phyloP scores from a whole-genome alignment of 2,888 invertebrate genomes.

The Scaptodrosophila latifasciaeformis region DNA sequence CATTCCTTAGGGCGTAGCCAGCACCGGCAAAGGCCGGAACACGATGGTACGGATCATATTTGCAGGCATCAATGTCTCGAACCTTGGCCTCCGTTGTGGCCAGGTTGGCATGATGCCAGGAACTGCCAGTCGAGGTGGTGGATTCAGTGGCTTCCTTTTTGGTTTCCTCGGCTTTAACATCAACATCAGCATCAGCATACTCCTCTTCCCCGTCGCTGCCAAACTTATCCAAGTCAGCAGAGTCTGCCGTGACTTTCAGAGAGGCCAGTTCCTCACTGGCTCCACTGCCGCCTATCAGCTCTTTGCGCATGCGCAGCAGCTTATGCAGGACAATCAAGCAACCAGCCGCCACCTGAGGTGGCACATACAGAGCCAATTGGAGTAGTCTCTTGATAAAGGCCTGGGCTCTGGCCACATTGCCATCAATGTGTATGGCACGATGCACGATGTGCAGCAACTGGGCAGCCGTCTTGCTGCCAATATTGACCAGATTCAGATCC shows the following conservation, averaged over 20 bases:
- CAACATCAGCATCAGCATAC: conserved; percentile 62
- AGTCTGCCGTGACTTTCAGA: conserved; percentile 25
- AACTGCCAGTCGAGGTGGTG: conserved; percentile 47
- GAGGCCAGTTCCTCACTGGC: conserved; percentile 22
- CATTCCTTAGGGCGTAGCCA: conserved; percentile 82
- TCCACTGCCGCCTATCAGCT: conserved; percentile 59
- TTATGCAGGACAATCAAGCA: conserved; percentile 80
- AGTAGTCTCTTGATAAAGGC: conserved; percentile 91
- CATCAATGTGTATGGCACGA: conserved; percentile 88
- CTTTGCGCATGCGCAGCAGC: conserved; percentile 80
- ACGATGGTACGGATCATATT: conserved; percentile 83
- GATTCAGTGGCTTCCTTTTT: conserved; percentile 39
- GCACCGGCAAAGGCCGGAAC: conserved; percentile 92
- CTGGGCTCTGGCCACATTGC: conserved; percentile 81
- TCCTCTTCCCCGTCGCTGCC: conserved; percentile 72
- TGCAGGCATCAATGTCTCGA: conserved; percentile 59
- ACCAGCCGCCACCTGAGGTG: conserved; percentile 87
- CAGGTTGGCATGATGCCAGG: conserved; percentile 71
- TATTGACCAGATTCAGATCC: conserved; percentile 81
- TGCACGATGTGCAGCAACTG: conserved; percentile 91
- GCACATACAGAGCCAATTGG: conserved; percentile 81
- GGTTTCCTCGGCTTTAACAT: conserved; percentile 55
- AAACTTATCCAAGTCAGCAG: conserved; percentile 67
- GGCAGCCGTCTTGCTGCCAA: conserved; percentile 80
- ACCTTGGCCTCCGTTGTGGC: conserved; percentile 42